phyloP scores from a whole-genome alignment of 2,888 invertebrate species.

The Eupithecia insigniata region DNA sequence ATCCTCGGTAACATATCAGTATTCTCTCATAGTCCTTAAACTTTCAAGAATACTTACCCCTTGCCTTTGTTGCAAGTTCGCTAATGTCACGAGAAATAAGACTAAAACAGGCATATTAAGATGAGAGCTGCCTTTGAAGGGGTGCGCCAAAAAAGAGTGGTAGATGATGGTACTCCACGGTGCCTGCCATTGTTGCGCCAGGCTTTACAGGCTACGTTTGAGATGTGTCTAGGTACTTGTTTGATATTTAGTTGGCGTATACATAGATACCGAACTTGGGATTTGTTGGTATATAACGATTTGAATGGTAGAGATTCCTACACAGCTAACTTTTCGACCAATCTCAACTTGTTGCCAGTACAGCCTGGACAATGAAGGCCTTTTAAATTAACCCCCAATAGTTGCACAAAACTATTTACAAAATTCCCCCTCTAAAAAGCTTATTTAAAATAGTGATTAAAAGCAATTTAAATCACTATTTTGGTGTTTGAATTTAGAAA shows the following conservation, averaged over 20 bases:
- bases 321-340: neutral
- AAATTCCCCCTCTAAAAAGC: too few relatives aligned
- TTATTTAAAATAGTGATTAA: too few relatives aligned
- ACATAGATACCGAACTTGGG: neutral
- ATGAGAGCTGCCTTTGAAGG: constrained; percentile 78
- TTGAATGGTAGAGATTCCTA: neutral
- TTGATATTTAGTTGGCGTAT: constrained; percentile 16
- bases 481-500: too few relatives aligned
- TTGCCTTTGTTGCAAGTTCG: constrained; percentile 59
- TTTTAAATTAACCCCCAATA: too few relatives aligned
- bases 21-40: constrained; percentile 1
- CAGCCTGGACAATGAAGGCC: too few relatives aligned
- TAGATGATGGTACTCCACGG: constrained; percentile 66
- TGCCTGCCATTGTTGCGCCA: constrained; percentile 43
- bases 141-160: constrained; percentile 73
- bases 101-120: constrained; percentile 81
- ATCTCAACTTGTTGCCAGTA: too few relatives aligned
- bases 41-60: constrained; percentile 46
- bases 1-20: neutral
- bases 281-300: neutral
- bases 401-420: too few relatives aligned
- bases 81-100: constrained; percentile 80
- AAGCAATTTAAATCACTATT: too few relatives aligned
- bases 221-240: neutral
- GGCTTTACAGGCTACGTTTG: constrained; percentile 33